Conservation (phyloP, 2,888 invertebrate species). For the Parnassius smintheus region DNA sequence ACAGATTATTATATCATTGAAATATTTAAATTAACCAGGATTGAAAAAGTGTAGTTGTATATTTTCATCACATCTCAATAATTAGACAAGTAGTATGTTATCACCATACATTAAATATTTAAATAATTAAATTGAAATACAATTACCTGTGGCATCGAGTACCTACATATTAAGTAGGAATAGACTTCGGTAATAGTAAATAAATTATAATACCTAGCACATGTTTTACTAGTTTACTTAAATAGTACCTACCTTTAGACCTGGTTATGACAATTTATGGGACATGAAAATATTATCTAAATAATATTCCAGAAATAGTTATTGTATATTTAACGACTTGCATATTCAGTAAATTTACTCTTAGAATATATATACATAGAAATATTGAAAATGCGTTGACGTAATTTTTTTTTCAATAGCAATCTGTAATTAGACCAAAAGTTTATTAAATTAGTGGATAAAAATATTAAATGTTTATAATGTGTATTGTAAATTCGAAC, state of each 20-base stretch:
- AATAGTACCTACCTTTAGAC: conserved; percentile 13
- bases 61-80: conserved; percentile 16
- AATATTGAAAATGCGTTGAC: conserved; percentile 7
- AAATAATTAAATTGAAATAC: conserved; percentile 16
- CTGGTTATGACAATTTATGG: conserved; percentile 10
- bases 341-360: conserved; percentile 3
- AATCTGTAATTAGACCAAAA: conserved; percentile 22
- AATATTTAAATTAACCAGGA: no score
- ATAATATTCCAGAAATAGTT: conserved; percentile 7
- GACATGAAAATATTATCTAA: conserved; percentile 7
- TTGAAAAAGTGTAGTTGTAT: neutral
- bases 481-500: conserved; percentile 20
- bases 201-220: conserved; percentile 23
- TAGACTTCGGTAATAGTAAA: conserved; percentile 22
- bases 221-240: conserved; percentile 25
- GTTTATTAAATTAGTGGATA: conserved; percentile 21
- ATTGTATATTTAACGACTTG: conserved; percentile 3
- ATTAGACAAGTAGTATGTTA: conserved; percentile 16
- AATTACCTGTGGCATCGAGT: conserved; percentile 16
- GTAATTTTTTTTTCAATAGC: conserved; percentile 8
- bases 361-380: no score
- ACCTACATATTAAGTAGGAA: conserved; percentile 24
- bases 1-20: no score
- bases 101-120: conserved; percentile 17
- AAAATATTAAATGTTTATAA: conserved; percentile 19